Conservation (phyloP, 2,888 invertebrate species). For the Allacma fusca region DNA sequence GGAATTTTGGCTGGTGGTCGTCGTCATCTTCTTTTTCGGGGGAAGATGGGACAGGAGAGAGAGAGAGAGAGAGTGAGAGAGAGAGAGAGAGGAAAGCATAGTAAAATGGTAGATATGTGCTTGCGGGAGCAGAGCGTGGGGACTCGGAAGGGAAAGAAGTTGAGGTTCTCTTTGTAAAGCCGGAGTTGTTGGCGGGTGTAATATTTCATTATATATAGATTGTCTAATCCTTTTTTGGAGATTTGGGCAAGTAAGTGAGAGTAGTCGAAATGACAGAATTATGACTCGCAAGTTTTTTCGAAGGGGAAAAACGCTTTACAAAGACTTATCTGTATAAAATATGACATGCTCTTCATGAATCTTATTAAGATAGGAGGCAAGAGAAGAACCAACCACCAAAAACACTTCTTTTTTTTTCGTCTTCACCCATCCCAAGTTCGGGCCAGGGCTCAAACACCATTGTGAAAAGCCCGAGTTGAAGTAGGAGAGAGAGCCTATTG, state of each 20-base stretch:
- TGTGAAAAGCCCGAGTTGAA: neutral
- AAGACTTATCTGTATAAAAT: constrained; percentile 70
- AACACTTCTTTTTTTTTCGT: constrained; percentile 46
- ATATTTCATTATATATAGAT: constrained; percentile 59
- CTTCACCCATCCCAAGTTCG: constrained; percentile 13
- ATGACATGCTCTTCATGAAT: constrained; percentile 83
- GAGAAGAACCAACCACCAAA: constrained; percentile 53
- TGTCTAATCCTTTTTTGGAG: constrained; percentile 60
- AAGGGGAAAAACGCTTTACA: constrained; percentile 61
- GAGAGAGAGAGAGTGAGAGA: constrained; percentile 29
- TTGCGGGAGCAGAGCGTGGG: neutral
- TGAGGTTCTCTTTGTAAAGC: constrained; percentile 25
- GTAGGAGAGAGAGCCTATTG: neutral
- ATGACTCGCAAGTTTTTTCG: constrained; percentile 61
- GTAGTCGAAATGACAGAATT: constrained; percentile 61
- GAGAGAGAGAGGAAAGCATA: neutral
- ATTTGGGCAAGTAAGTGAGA: constrained; percentile 53
- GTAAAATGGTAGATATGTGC: too few relatives aligned
- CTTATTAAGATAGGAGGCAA: constrained; percentile 68
- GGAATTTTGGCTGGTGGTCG: constrained; percentile 18
- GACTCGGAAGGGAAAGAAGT: constrained; percentile 2
- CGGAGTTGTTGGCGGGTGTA: constrained; percentile 47
- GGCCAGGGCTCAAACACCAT: constrained; percentile 16
- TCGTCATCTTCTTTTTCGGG: constrained; percentile 28
- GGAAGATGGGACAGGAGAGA: constrained; percentile 37